phyloP scores from a whole-genome alignment of 2,113 vertebrate species.

The Hylia prasina region DNA sequence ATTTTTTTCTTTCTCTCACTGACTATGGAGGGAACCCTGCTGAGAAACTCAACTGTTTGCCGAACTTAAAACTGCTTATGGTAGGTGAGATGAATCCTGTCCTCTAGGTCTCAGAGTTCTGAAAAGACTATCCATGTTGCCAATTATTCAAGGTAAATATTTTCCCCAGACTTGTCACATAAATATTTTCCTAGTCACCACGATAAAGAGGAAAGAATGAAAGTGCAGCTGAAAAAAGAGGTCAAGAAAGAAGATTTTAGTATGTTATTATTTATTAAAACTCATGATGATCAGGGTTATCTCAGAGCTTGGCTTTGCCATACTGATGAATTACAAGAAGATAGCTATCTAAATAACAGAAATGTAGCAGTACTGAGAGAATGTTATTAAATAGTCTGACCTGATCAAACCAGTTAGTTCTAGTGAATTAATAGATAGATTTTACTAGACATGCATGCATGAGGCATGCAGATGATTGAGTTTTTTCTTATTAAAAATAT shows the following conservation, averaged over 20 bases:
- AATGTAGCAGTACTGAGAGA: background rate
- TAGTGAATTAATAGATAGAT: background rate
- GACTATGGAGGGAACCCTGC: background rate
- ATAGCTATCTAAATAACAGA: background rate
- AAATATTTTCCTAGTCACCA: background rate
- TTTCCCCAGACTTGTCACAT: background rate
- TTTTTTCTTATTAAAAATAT: background rate
- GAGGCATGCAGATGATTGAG: background rate
- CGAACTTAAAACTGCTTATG: background rate
- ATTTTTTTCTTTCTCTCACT: background rate
- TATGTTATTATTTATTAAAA: background rate
- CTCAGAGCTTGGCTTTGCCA: background rate
- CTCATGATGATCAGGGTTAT: background rate
- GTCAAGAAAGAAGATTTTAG: background rate
- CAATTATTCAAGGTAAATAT: background rate
- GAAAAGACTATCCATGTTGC: background rate
- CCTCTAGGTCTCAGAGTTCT: background rate
- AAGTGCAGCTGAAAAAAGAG: background rate
- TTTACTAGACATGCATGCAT: accelerated
- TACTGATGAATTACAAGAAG: background rate
- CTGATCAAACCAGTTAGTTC: background rate
- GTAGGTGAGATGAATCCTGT: background rate
- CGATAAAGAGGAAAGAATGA: background rate
- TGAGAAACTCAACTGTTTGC: background rate
- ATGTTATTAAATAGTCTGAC: background rate